Base-by-base conservation (phyloP, 2,113 vertebrate genomes). In the Otus sunia region DNA sequence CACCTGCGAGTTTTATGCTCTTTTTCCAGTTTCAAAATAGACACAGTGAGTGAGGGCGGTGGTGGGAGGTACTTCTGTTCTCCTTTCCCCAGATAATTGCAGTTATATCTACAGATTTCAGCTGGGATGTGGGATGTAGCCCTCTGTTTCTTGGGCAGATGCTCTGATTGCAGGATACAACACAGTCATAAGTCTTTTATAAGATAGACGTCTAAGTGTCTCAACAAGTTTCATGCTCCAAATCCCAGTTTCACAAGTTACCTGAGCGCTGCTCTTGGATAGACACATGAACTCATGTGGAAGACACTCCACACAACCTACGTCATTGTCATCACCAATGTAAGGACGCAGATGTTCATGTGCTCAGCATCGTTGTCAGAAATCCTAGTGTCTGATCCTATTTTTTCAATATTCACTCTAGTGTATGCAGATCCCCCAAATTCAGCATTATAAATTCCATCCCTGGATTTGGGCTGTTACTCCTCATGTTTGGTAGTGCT, bases 171-270 rank as follows among this genome's bases (percentile, higher is more conserved):
- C 82, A 69, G 34, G 86, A 5, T 16, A 25, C 0, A 0, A 47
- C 59, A 39, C 20, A 47, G 64, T 13, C 9, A 0, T 22, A 39
- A 12, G 19, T 56, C 50, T 52, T 88, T 86, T 34, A 25, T 25
- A 7, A 85, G 81, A n/a, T 52, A 88, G 74, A 94, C 55, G 50
- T 92, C 83, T 66, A 74, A 69, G 60, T 41, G 21, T 90, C 89
- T 82, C 91, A 94, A 95, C 66, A 74, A 92, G 55, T 85, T 94
- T 90, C 90, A 90, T 88, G 90, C 95, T 96, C 92, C 92, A 92
- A 58, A 94, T 92, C 69, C 89, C 71, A 88, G 77, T 94, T 92
- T 95, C 82, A 90, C 74, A 88, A 73, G 49, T 85, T 92, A 50
- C 45, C 39, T 20, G 47, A 88, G 78, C 88, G 92, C 59, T 81